Base-by-base conservation (phyloP, 2,797 vertebrate species). In the Rhinoraja longicauda region DNA sequence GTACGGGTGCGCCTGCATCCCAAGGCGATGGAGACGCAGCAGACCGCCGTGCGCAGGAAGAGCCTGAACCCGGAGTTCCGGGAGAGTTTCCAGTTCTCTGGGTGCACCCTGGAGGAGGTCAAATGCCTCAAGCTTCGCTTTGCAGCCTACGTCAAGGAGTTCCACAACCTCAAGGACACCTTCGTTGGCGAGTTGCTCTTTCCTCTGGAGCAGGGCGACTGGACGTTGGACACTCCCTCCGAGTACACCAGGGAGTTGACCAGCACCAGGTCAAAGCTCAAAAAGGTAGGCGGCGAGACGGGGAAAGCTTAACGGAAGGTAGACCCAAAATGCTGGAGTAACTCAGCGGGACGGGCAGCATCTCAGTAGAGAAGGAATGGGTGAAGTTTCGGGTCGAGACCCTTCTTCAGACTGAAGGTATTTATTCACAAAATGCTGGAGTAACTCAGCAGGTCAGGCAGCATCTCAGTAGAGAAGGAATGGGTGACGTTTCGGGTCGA, bases 1-100 rank as follows among this genome's bases (percentile, higher is more conserved):
- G 96, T 97, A 15, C 95, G 95, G 21, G 96, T 95, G 72, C 96
- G 95, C 93, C 96, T 97, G 12, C 96, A 97, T 1, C 97, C 97
- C 0, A 94, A 96, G 62, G 96, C 95, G 93, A 95, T 95, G 0
- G 93, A 94, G 15, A 95, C 96, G n/a, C 95, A 95, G 93, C 95
- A 96, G 93, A 94, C 94, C 0, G 88, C 94, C 0, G 93, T 95
- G 3, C 95, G 96, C 9, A 95, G 96, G 24, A 95, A 95, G 72
- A 97, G 96, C 94, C 94, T 97, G 90, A 95, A 95, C 82, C 95
- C 95, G 0, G 97, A 97, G 29, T 93, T 95, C 70, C 93, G 93
- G 64, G 96, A 97, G 94, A 96, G 94, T 88, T 96, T 97, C 84
- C 94, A 94, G 73, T 96, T 97, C 93, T 95, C 95, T 67, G 96